These are phyloP conservation scores for Corythornis cristatus DNA, from an alignment of 2,113 vertebrate genomes.

Conservation along the genomic window DNA sequence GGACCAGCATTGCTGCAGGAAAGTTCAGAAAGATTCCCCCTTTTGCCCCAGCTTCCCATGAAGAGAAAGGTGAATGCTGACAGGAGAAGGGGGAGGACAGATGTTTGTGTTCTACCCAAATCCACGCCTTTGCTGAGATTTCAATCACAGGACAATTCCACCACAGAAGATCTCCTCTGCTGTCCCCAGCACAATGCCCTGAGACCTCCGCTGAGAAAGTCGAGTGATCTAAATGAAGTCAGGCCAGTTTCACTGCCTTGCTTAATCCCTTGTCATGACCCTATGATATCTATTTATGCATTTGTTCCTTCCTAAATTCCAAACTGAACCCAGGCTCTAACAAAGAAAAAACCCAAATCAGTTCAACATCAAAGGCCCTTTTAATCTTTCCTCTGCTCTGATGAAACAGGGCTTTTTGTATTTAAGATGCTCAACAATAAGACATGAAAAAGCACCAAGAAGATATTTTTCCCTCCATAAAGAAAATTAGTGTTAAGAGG, in stretches of 20 bases:
- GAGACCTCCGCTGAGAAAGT: neutral
- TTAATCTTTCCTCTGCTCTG: conserved; percentile 37
- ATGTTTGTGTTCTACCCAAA: neutral
- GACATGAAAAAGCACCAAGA: conserved; percentile 6
- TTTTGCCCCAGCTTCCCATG: neutral
- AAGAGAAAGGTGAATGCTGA: neutral
- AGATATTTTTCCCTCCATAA: neutral
- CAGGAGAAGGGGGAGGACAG: neutral
- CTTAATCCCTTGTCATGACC: neutral
- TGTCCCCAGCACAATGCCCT: neutral
- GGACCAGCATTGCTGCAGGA: neutral
- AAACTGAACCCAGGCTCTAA: conserved; percentile 22
- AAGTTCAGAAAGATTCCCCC: neutral
- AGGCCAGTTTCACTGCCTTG: neutral
- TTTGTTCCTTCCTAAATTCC: conserved; percentile 38
- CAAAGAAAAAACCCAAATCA: conserved; percentile 48
- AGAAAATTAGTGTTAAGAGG: neutral
- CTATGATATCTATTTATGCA: neutral
- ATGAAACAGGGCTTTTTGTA: conserved; percentile 26
- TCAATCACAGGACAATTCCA: neutral
- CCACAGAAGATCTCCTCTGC: neutral
- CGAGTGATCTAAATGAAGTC: neutral
- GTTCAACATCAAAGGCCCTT: conserved; percentile 62
- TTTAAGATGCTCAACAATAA: conserved; percentile 14
- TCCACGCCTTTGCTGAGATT: neutral